Evolutionary conservation across 2,113 vertebrate genomes (phyloP).

Genomic region (Cairina moschata): DNA sequence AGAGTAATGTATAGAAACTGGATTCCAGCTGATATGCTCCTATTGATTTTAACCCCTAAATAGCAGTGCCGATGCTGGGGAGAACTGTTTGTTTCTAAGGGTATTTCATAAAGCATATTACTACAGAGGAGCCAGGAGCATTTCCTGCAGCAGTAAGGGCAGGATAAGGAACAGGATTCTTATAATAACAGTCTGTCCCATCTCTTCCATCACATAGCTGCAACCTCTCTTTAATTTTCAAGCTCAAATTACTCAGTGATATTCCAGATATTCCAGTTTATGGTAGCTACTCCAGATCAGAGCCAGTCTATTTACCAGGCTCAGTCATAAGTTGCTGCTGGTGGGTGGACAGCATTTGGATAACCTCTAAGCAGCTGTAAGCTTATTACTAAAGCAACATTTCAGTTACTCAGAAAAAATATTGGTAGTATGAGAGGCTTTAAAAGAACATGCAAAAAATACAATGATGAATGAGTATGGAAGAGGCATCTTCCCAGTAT

Average conservation of each 20-base stretch:
- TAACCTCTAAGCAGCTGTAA: not conserved
- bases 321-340: not conserved
- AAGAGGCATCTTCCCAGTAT: not conserved
- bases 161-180: not conserved
- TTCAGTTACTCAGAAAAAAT: not conserved
- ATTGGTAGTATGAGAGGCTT: not conserved
- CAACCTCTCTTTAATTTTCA: constrained; percentile 5
- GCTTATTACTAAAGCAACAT: not conserved
- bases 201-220: not conserved
- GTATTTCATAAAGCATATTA: not conserved
- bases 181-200: not conserved
- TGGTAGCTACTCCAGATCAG: not conserved
- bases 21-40: not conserved
- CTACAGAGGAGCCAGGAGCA: not conserved
- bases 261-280: not conserved
- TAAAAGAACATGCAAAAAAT: not conserved
- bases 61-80: not conserved
- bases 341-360: not conserved
- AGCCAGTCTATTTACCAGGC: not conserved
- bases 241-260: not conserved
- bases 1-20: not conserved
- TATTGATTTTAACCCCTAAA: not conserved
- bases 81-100: not conserved
- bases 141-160: not conserved
- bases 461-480: not conserved